A percentile compares a stretch with the other conserved stretches of the same genome.
Evolutionary conservation across 2,113 vertebrate species (phyloP).

Genomic region (Notothenia rossii): DNA sequence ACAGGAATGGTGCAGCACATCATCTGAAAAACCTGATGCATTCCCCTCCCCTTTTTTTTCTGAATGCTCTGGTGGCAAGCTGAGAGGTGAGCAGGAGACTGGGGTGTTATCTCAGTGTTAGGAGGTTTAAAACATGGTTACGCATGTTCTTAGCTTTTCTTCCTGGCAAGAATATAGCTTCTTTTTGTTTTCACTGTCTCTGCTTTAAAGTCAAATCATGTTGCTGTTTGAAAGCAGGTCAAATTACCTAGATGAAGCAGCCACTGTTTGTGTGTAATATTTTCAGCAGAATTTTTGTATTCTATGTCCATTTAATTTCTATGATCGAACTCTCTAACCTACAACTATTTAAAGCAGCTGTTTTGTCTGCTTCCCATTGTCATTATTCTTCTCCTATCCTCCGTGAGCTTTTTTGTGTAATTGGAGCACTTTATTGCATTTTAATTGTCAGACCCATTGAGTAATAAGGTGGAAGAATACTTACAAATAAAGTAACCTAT

Average conservation of each 20-base stretch:
- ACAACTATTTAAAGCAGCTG: constrained; percentile 36
- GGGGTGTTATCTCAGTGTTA: constrained; percentile 22
- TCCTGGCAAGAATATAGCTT: background rate
- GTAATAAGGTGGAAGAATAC: constrained; percentile 35
- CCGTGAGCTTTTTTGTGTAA: constrained; percentile 39
- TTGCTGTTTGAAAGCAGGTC: constrained; percentile 20
- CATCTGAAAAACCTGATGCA: constrained; percentile 40
- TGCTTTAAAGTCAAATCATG: constrained; percentile 13
- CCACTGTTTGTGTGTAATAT: background rate
- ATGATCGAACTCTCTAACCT: background rate
- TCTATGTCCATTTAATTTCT: background rate
- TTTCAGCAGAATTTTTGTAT: constrained; percentile 17
- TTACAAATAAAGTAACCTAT: constrained; percentile 56
- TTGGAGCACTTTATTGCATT: constrained; percentile 59
- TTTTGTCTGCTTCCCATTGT: constrained; percentile 55
- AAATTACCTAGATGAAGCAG: constrained; percentile 12
- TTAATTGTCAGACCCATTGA: constrained; percentile 52
- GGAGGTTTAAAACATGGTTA: constrained; percentile 34
- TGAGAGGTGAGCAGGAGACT: constrained; percentile 27
- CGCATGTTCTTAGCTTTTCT: constrained; percentile 19
- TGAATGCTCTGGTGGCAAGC: constrained; percentile 31
- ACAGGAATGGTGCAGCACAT: constrained; percentile 33
- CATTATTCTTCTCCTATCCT: constrained; percentile 24
- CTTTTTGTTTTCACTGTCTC: constrained; percentile 25
- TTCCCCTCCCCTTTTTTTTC: constrained; percentile 20